Evolutionary conservation across 2,113 vertebrate species (phyloP), one percentile per base, ranked within the genome.

Genomic region (Rafetus swinhoei): DNA sequence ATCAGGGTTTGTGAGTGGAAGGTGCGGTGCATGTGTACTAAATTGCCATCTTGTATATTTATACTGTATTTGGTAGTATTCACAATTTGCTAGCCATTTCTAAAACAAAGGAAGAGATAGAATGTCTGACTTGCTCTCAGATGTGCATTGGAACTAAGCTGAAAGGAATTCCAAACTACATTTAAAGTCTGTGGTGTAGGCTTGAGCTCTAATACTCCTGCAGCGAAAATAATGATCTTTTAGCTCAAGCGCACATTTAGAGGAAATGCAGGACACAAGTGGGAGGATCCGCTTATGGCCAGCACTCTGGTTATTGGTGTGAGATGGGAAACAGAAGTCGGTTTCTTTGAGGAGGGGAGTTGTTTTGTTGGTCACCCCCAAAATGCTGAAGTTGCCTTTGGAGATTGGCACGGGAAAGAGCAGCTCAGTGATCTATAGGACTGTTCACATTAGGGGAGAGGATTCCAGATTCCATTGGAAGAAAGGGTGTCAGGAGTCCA

Each of bases 11-110:
- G 79, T 1, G 0, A 79, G 11, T 56, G 56, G 90, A 32, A 72
- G 93, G n/a, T 77, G 24, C 6, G 93, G n/a, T 77, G 24, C 6
- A 0, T n/a, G 0, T 8, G 18, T 8, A n/a, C 54, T 59, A 57
- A 35, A 56, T 60, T 91, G 24, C 89, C 82, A 32, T 53, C 2
- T 56, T 1, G 19, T 2, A 0, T 45, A 15, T 69, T 87, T 2
- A 0, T 45, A 15, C 59, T 85, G 54, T 25, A 19, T 80, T 0
- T 53, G n/a, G 1, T 54, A 9, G 8, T 18, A 9, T 27, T 81
- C 65, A 69, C 25, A 0, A 0, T 79, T 83, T 82, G 45, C 57
- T 94, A 87, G 59, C 53, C 45, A 13, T 35, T 88, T 79, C 55
- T 80, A 72, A 84, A 65, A 18, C 27, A 8, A 69, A 84, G 45